phyloP scores from a whole-genome alignment of 2,797 vertebrate genomes.

The Poeciliopsis gracilis region DNA sequence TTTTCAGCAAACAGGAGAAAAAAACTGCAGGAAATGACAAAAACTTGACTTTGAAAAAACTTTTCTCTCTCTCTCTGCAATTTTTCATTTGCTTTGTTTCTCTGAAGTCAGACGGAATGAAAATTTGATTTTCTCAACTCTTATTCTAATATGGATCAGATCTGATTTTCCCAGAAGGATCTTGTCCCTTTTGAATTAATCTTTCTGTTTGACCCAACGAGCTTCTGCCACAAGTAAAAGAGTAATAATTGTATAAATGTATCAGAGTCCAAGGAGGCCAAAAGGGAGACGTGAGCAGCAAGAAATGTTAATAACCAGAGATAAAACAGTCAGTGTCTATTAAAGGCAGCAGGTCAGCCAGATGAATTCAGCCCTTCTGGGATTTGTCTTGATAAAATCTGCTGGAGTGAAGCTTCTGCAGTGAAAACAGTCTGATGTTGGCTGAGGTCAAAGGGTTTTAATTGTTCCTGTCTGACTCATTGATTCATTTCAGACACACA shows the following conservation, averaged over 20 bases:
- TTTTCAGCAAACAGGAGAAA: constrained; percentile 40
- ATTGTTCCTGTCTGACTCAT: constrained; percentile 35
- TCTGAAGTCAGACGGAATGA: constrained; percentile 65
- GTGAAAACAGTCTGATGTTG: constrained; percentile 43
- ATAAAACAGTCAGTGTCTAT: constrained; percentile 69
- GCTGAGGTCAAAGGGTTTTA: constrained; percentile 57
- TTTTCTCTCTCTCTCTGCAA: constrained; percentile 8
- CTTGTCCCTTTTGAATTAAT: constrained; percentile 62
- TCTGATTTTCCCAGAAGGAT: constrained; percentile 61
- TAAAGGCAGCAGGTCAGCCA: constrained; percentile 67
- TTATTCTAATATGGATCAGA: constrained; percentile 38
- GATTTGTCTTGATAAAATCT: constrained; percentile 70
- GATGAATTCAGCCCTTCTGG: constrained; percentile 60
- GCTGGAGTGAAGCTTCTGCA: constrained; percentile 54
- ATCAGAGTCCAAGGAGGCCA: constrained; percentile 61
- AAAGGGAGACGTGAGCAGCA: constrained; percentile 51
- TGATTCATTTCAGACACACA: constrained; percentile 39
- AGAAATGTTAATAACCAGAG: constrained; percentile 67
- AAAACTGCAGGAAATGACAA: constrained; percentile 71
- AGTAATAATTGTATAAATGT: constrained; percentile 60
- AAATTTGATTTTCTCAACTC: constrained; percentile 58
- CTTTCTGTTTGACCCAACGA: constrained; percentile 48
- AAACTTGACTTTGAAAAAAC: constrained; percentile 44
- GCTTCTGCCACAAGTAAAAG: constrained; percentile 54
- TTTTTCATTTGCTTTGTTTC: constrained; percentile 47